Evolutionary conservation across 2,888 invertebrate genomes (phyloP).

Genomic region (Trichogramma dendrolimi): DNA sequence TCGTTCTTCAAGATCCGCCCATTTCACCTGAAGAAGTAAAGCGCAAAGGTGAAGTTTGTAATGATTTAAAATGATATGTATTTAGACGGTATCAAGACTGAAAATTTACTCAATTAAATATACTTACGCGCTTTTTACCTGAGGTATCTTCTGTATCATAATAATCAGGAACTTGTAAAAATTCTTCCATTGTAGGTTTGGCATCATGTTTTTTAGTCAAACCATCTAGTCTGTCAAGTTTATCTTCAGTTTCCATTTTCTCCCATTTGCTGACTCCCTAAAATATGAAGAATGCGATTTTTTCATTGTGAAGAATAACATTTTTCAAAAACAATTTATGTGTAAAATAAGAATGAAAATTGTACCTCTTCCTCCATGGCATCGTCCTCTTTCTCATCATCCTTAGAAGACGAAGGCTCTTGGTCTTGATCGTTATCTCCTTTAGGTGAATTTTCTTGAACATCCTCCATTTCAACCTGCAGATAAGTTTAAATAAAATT

Average conservation of each 20-base stretch:
- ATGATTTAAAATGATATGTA: too few species aligned
- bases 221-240: constrained; percentile 76
- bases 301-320: neutral
- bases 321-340: neutral
- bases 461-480: constrained; percentile 49
- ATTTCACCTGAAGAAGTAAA: constrained; percentile 72
- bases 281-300: neutral
- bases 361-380: constrained; percentile 39
- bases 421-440: constrained; percentile 14
- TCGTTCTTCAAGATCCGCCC: constrained; percentile 95
- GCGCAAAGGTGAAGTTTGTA: constrained; percentile 36
- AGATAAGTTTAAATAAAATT: constrained; percentile 10
- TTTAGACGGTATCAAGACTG: too few species aligned
- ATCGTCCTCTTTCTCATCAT: constrained; percentile 49
- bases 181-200: constrained; percentile 80
- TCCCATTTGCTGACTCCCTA: constrained; percentile 50
- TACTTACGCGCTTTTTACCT: constrained; percentile 85
- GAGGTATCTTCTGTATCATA: constrained; percentile 59
- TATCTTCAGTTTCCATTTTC: constrained; percentile 49
- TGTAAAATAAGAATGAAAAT: constrained; percentile 16
- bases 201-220: constrained; percentile 68
- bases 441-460: constrained; percentile 28
- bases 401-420: constrained; percentile 30
- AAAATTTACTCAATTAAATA: neutral
- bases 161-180: constrained; percentile 79